Conservation (phyloP, 2,888 invertebrate species). For the Chrysopilus asiliformis region DNA sequence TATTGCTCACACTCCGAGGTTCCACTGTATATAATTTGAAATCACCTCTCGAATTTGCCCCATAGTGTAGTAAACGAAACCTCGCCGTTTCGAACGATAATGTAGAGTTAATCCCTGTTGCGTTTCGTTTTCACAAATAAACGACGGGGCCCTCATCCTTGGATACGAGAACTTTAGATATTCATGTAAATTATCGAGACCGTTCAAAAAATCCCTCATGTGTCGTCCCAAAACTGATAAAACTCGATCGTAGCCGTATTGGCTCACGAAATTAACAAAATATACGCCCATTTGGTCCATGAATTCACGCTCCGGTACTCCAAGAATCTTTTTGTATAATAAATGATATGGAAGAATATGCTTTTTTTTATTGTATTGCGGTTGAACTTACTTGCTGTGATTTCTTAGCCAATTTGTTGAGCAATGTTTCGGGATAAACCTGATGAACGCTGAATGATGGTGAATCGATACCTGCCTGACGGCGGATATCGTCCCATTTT, state of each 20-base stretch:
- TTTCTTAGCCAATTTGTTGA: slow-evolving; percentile 71
- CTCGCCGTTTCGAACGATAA: slow-evolving; percentile 82
- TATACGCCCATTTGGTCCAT: slow-evolving; percentile 91
- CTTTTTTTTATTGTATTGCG: neutral
- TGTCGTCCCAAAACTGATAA: slow-evolving; percentile 82
- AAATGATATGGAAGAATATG: neutral
- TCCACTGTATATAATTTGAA: slow-evolving; percentile 4
- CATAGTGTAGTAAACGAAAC: slow-evolving; percentile 94
- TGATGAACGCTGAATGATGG: slow-evolving; percentile 83
- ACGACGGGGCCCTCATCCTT: slow-evolving; percentile 78
- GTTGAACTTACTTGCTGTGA: slow-evolving; percentile 57
- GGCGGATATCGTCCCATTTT: slow-evolving; percentile 81
- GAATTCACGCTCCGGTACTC: slow-evolving; percentile 77
- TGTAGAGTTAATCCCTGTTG: slow-evolving; percentile 84
- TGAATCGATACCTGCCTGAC: slow-evolving; percentile 74
- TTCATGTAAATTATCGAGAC: slow-evolving; percentile 92
- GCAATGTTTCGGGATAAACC: slow-evolving; percentile 81
- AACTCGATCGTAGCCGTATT: slow-evolving; percentile 89
- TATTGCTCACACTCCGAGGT: too few species aligned
- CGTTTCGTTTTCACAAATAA: slow-evolving; percentile 93
- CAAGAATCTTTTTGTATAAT: slow-evolving; percentile 50
- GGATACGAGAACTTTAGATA: slow-evolving; percentile 94
- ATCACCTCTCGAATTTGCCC: slow-evolving; percentile 80
- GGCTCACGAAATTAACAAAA: slow-evolving; percentile 86
- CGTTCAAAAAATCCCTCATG: slow-evolving; percentile 91